These are phyloP conservation scores for Anableps anableps DNA, from an alignment of 2,797 vertebrate species.

Conservation along the genomic window DNA sequence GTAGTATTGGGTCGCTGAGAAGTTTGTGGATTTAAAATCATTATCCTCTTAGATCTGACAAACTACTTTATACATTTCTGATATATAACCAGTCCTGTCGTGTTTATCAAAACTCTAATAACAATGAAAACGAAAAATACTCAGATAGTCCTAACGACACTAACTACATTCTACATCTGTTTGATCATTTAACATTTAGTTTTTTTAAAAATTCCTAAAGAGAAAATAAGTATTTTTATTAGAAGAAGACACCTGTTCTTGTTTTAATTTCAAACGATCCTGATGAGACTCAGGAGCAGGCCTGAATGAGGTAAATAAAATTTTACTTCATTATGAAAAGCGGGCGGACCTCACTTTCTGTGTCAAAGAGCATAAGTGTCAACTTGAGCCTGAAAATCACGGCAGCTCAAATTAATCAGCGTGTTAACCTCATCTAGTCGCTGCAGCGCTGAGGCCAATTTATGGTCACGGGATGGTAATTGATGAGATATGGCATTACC, in stretches of 20 bases:
- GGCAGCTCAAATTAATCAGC: slow-evolving; percentile 79
- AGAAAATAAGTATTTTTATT: slow-evolving; percentile 31
- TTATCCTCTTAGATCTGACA: neutral
- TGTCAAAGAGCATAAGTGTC: slow-evolving; percentile 78
- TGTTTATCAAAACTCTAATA: neutral
- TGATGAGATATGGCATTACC: slow-evolving; percentile 79
- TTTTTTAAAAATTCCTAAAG: too few relatives aligned
- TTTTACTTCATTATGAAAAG: slow-evolving; percentile 64
- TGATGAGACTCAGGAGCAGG: slow-evolving; percentile 30
- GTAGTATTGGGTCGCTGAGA: too few relatives aligned
- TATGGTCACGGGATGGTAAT: slow-evolving; percentile 76
- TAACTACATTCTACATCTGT: slow-evolving; percentile 15
- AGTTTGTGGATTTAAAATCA: neutral
- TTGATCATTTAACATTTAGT: slow-evolving; percentile 45
- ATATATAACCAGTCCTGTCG: slow-evolving; percentile 5
- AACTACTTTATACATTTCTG: neutral
- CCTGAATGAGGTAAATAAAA: slow-evolving; percentile 59
- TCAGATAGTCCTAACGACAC: too few relatives aligned
- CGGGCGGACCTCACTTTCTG: slow-evolving; percentile 64
- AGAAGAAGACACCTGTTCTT: slow-evolving; percentile 43
- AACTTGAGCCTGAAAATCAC: slow-evolving; percentile 76
- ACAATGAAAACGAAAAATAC: neutral
- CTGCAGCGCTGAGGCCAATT: slow-evolving; percentile 75
- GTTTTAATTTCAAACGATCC: slow-evolving; percentile 48
- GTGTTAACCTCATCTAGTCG: slow-evolving; percentile 79